Conservation (phyloP, 2,113 vertebrate genomes). For the Acrocephalus arundinaceus region DNA sequence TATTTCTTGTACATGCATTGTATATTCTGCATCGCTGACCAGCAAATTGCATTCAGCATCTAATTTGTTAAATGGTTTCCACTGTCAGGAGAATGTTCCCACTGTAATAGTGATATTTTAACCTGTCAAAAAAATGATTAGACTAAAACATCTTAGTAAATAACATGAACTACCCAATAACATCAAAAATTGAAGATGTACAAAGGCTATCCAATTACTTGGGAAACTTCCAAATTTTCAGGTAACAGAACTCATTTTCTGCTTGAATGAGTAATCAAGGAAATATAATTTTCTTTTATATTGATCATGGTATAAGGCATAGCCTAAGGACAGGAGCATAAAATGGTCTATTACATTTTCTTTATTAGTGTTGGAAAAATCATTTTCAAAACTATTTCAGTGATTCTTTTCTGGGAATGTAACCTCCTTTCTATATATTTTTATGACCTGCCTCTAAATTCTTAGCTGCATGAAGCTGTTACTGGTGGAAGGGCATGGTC, state of each 20-base stretch:
- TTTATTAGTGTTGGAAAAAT: constrained; percentile 58
- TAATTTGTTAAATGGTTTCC: constrained; percentile 55
- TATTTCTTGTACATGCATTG: constrained; percentile 32
- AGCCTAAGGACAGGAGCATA: constrained; percentile 44
- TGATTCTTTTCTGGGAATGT: constrained; percentile 16
- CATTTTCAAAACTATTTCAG: constrained; percentile 60
- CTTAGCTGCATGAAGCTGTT: neutral
- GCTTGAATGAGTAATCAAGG: constrained; percentile 63
- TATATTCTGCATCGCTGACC: neutral
- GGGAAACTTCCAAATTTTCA: constrained; percentile 55
- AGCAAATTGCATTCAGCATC: constrained; percentile 44
- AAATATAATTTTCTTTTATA: constrained; percentile 64
- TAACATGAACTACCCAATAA: constrained; percentile 60
- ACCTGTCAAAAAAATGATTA: constrained; percentile 60
- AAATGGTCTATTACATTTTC: constrained; percentile 61
- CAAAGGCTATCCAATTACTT: constrained; percentile 54
- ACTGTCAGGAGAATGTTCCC: constrained; percentile 43
- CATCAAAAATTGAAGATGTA: constrained; percentile 61
- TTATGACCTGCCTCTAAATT: neutral
- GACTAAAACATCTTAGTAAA: constrained; percentile 53
- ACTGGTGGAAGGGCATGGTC: neutral
- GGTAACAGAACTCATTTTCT: constrained; percentile 62
- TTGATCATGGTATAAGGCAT: constrained; percentile 29
- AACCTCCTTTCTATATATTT: constrained; percentile 37
- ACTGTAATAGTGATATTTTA: constrained; percentile 59